Evolutionary conservation across 2,888 invertebrate species (phyloP).

Genomic region (Keiferia lycopersicella): DNA sequence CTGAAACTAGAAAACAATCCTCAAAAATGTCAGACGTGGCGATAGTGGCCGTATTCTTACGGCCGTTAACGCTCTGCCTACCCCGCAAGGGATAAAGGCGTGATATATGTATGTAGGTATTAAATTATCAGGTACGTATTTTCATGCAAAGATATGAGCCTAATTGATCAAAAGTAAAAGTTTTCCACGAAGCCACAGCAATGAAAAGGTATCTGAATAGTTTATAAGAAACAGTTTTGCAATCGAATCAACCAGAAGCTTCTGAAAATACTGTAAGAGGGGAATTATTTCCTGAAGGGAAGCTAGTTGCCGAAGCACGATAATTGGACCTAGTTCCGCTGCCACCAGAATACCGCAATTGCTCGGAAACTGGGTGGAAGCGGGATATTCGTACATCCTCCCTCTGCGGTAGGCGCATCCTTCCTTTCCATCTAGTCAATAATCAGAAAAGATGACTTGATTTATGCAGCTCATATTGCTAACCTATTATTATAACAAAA

Average conservation of each 20-base stretch:
- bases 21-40: no score
- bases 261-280: slow-evolving; percentile 2
- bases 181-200: no score
- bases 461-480: neutral
- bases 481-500: neutral
- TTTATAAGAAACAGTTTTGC: neutral
- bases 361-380: slow-evolving; percentile 20
- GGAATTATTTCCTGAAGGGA: no score
- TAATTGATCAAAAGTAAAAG: no score
- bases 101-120: no score
- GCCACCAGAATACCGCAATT: slow-evolving; percentile 8
- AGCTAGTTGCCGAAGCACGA: slow-evolving; percentile 21
- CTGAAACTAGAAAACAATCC: no score
- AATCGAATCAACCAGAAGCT: neutral
- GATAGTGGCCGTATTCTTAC: no score
- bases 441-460: slow-evolving; percentile 3
- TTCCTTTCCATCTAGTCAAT: slow-evolving; percentile 14
- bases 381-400: slow-evolving; percentile 26
- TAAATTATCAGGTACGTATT: no score
- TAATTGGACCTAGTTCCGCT: slow-evolving; percentile 16
- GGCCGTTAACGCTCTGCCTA: no score
- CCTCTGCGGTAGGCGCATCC: slow-evolving; percentile 20
- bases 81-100: no score
- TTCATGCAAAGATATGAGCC: no score
- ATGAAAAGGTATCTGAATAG: no score